These are phyloP conservation scores for Mechanitis messenoides DNA, from an alignment of 2,888 invertebrate species.

Conservation along the genomic window DNA sequence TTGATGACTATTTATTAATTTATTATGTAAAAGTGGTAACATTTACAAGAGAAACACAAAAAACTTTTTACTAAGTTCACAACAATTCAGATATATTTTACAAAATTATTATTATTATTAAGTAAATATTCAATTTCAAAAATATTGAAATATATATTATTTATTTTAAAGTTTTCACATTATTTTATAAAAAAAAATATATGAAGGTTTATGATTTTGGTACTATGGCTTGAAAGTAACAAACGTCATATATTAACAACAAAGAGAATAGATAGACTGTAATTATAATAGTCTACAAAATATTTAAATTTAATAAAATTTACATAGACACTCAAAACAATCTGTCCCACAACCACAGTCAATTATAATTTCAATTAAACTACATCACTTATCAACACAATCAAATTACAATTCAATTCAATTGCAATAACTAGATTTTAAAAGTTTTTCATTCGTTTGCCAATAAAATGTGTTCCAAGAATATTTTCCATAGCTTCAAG, in stretches of 20 bases:
- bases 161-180: too few species aligned
- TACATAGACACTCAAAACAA: not conserved
- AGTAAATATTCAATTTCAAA: too few species aligned
- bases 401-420: not conserved
- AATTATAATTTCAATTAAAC: slow-evolving; percentile 1
- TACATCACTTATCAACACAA: not conserved
- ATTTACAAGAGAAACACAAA: too few species aligned
- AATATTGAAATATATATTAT: too few species aligned
- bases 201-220: too few species aligned
- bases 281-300: not conserved
- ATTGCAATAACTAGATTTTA: not conserved
- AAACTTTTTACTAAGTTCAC: too few species aligned
- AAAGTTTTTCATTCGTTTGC: not conserved
- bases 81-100: too few species aligned
- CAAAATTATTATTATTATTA: too few species aligned
- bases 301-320: not conserved
- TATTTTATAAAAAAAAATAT: too few species aligned
- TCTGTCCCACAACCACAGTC: not conserved
- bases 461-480: slow-evolving; percentile 5
- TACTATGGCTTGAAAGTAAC: too few species aligned
- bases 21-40: too few species aligned
- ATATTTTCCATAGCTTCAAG: slow-evolving; percentile 3
- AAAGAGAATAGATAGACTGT: slow-evolving; percentile 4
- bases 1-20: too few species aligned
- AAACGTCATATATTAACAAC: not conserved